A percentile compares a stretch with the other conserved stretches of the same genome.
phyloP scores from a whole-genome alignment of 2,113 vertebrate genomes.

The Brachypteracias leptosomus region DNA sequence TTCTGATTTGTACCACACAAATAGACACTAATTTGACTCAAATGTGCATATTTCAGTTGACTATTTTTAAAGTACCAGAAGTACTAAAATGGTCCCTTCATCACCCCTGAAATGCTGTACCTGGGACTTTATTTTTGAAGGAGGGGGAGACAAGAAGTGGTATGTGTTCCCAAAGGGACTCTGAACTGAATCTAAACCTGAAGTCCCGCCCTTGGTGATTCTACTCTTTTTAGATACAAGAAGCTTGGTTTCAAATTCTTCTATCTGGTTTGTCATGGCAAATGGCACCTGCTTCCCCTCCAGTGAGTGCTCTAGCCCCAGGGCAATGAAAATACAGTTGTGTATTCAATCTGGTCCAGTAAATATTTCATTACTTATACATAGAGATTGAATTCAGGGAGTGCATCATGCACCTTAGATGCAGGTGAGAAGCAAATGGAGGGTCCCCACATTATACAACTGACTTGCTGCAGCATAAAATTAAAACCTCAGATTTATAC shows the following conservation, averaged over 20 bases:
- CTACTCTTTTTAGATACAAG: neutral
- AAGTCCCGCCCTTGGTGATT: neutral
- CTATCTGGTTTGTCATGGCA: neutral
- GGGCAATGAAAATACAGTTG: neutral
- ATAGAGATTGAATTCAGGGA: neutral
- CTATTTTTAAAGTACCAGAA: neutral
- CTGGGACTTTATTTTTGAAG: neutral
- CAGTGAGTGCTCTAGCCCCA: neutral
- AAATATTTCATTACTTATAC: conserved; percentile 16
- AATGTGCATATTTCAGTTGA: neutral
- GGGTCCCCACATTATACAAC: neutral
- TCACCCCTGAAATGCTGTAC: neutral
- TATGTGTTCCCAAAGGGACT: neutral
- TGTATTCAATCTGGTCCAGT: neutral
- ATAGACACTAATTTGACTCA: neutral
- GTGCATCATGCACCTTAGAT: neutral
- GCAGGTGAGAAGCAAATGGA: neutral
- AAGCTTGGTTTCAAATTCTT: neutral
- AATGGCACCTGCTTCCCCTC: neutral
- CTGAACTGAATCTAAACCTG: neutral
- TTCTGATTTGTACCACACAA: neutral
- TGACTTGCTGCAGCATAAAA: neutral
- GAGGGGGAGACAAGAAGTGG: accelerated
- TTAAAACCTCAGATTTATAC: neutral
- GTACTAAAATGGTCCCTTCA: neutral